These are phyloP conservation scores for Lasiurus cinereus DNA, from an alignment of 2,113 vertebrate species.

Conservation along the genomic window DNA sequence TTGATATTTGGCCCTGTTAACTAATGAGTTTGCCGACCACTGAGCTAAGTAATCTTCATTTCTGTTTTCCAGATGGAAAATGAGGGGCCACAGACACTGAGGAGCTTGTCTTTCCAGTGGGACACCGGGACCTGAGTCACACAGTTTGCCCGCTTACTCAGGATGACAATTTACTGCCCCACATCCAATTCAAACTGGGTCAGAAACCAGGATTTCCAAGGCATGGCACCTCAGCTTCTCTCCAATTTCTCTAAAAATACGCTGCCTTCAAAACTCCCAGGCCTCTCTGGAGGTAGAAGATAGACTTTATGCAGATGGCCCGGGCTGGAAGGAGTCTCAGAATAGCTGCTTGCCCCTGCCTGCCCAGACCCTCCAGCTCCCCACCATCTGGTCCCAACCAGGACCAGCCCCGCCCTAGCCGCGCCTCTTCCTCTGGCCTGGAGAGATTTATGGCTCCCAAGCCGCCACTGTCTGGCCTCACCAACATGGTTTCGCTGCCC, in stretches of 20 bases:
- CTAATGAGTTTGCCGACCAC: no score
- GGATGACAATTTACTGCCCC: background rate
- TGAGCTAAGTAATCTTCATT: background rate
- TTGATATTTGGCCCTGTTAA: no score
- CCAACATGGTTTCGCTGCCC: background rate
- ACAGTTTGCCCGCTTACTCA: background rate
- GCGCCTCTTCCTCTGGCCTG: background rate
- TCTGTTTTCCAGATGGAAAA: background rate
- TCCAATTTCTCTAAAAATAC: background rate
- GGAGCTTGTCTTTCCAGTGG: background rate
- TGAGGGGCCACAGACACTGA: background rate
- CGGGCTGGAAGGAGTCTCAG: background rate
- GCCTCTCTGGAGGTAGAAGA: background rate
- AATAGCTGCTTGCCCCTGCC: background rate
- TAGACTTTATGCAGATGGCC: background rate
- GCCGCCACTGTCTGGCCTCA: background rate
- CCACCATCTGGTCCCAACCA: constrained; percentile 55
- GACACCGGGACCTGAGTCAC: background rate
- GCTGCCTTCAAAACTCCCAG: background rate
- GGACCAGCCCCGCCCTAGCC: background rate
- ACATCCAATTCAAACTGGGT: background rate
- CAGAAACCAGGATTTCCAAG: constrained; percentile 23
- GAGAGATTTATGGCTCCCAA: constrained; percentile 62
- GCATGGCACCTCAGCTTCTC: background rate
- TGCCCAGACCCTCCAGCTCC: rapidly evolving